Base-by-base conservation (phyloP, 2,113 vertebrate species). In the Daphoenositta chrysoptera region DNA sequence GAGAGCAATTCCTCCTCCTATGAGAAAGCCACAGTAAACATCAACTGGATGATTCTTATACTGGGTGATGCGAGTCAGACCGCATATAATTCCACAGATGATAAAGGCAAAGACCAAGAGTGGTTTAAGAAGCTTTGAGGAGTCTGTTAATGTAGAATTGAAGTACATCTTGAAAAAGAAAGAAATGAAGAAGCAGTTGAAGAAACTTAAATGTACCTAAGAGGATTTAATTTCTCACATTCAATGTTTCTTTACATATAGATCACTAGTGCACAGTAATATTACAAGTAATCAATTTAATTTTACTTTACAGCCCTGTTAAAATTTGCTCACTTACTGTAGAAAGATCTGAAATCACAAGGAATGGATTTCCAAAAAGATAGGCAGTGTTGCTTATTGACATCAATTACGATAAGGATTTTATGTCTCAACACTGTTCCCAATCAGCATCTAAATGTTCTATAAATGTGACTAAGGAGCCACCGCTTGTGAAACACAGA, bases 41-140 rank as follows among this genome's bases (percentile, higher is more conserved):
- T 99, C 99, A 35, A 99, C 97, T 51, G 99, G 98, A 15, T 99
- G 99, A 97, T 99, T 99, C 98, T 99, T 99, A 92, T 99, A 99
- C 91, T 99, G 99, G 78, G 99, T 99, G 73, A 99, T 99, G 47
- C 99, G 98, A 44, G 99, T 99, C 94, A 99, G 98, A 39, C 99
- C 99, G 30, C 99, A 99, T 87, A 99, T 99, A 91, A 99, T 99
- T 93, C 99, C 99, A 94, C 99, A 99, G 94, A 99, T 99, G 92
- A 99, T 98, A 85, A 99, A 99, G 70, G 99, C 99, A 97, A 99
- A 99, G 87, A 99, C 99, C 95, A 99, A 94, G 81, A 99, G 98
- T 15, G 99, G 99, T 91, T 99, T 99, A 89, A 99, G 98, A 78
- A 99, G 98, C 95, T 99, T 99, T 57, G 99, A 99, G 22, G 99